Percentiles rank a stretch among this genome's conserved stretches.
phyloP scores from a whole-genome alignment of 2,797 vertebrate genomes.

The Etheostoma perlongum region DNA sequence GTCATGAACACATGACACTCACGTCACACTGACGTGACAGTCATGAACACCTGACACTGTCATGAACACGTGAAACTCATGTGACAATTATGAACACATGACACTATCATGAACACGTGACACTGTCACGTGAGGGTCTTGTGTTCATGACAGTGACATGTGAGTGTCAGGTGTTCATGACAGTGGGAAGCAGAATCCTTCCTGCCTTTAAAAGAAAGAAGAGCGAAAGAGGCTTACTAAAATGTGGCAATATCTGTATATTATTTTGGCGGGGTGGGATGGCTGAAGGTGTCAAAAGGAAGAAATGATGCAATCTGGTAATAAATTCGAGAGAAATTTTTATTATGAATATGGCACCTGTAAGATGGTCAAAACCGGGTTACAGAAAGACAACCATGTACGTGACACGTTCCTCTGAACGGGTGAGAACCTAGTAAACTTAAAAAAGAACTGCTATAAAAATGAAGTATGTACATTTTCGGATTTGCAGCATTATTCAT shows the following conservation, averaged over 20 bases:
- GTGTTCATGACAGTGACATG: too few species aligned
- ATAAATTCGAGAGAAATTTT: constrained; percentile 97
- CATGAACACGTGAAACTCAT: too few species aligned
- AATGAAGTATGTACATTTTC: constrained; percentile 99
- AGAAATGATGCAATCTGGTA: constrained; percentile 98
- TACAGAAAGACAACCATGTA: constrained; percentile 99
- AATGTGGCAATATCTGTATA: constrained; percentile 15
- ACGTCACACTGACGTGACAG: too few species aligned
- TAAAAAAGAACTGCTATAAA: constrained; percentile 98
- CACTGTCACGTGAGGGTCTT: too few species aligned
- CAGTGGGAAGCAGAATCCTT: not conserved
- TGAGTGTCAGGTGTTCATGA: too few species aligned
- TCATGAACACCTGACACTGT: too few species aligned
- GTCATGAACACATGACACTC: too few species aligned
- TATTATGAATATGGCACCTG: constrained; percentile 99
- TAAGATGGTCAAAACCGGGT: constrained; percentile 96
- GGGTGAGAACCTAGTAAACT: constrained; percentile 96
- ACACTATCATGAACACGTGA: too few species aligned
- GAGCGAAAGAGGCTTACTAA: constrained; percentile 25
- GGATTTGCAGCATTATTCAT: constrained; percentile 99
- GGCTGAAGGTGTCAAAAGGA: constrained; percentile 91
- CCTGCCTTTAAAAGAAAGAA: not conserved
- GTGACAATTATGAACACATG: too few species aligned
- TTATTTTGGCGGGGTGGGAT: constrained; percentile 72
- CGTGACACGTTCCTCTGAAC: constrained; percentile 90